Conservation (phyloP, 2,113 vertebrate species). For the Lutjanus erythropterus region DNA sequence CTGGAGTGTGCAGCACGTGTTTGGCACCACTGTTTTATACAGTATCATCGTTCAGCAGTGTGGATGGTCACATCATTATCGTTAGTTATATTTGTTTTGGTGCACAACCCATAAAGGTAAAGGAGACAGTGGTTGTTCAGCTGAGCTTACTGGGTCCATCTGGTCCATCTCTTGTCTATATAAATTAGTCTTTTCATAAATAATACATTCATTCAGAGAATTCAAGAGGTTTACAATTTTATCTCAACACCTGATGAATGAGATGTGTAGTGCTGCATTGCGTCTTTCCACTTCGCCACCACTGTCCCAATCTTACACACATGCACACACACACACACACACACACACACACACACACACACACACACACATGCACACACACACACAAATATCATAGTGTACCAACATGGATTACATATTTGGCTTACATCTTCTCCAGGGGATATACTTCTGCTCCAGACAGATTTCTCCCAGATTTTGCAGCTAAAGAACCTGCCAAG, state of each 20-base stretch:
- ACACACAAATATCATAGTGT: background rate
- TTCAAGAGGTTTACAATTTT: background rate
- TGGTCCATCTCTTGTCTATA: background rate
- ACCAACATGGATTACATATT: conserved; percentile 29
- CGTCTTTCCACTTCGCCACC: background rate
- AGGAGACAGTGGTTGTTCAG: too few relatives aligned
- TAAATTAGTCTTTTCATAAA: background rate
- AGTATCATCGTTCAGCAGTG: too few relatives aligned
- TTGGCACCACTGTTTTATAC: too few relatives aligned
- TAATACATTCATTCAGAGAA: background rate
- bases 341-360: background rate
- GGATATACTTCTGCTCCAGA: conserved; percentile 33
- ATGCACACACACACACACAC: too few relatives aligned
- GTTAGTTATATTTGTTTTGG: too few relatives aligned
- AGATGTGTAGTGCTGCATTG: background rate
- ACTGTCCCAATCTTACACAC: background rate
- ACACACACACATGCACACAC: background rate
- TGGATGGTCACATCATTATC: too few relatives aligned
- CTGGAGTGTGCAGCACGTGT: too few relatives aligned
- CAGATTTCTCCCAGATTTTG: conserved; percentile 52
- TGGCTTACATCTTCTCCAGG: conserved; percentile 19
- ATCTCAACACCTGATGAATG: background rate
- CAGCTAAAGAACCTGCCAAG: conserved; percentile 36
- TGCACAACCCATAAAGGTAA: too few relatives aligned
- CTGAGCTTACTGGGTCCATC: too few relatives aligned